Conservation (phyloP, 1,140 invertebrate species). For the Lethrus apterus region DNA sequence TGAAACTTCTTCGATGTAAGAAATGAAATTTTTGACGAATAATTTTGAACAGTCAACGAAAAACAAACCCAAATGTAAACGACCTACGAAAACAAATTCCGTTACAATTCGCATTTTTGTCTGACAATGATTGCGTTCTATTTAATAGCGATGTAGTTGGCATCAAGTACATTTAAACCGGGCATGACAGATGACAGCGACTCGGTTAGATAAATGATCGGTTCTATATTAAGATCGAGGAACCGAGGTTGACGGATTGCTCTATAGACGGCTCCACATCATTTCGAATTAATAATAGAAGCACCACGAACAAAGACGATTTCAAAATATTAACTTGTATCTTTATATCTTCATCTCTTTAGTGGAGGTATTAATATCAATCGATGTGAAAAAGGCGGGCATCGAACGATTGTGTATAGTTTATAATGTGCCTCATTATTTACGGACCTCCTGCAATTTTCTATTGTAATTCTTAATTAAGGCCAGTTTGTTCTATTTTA, state of each 20-base stretch:
- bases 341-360: neutral
- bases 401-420: too few relatives aligned
- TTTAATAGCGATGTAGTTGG: constrained; percentile 21
- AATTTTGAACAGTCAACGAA: too few relatives aligned
- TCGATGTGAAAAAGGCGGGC: too few relatives aligned
- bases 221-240: constrained; percentile 28
- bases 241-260: constrained; percentile 21
- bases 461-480: too few relatives aligned
- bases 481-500: too few relatives aligned
- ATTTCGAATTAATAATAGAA: constrained; percentile 23
- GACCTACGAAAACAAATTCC: constrained; percentile 10
- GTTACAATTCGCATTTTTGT: constrained; percentile 9
- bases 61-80: too few relatives aligned
- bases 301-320: constrained; percentile 8
- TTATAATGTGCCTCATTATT: too few relatives aligned
- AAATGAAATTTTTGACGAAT: too few relatives aligned
- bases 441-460: too few relatives aligned
- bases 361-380: too few relatives aligned
- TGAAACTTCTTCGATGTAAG: too few relatives aligned
- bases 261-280: constrained; percentile 21
- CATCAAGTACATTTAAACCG: constrained; percentile 21
- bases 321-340: constrained; percentile 4
- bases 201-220: constrained; percentile 29
- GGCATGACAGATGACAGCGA: constrained; percentile 28
- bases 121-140: constrained; percentile 16